phyloP scores from a whole-genome alignment of 1,140 invertebrate genomes.

The Drosophila pachea region DNA sequence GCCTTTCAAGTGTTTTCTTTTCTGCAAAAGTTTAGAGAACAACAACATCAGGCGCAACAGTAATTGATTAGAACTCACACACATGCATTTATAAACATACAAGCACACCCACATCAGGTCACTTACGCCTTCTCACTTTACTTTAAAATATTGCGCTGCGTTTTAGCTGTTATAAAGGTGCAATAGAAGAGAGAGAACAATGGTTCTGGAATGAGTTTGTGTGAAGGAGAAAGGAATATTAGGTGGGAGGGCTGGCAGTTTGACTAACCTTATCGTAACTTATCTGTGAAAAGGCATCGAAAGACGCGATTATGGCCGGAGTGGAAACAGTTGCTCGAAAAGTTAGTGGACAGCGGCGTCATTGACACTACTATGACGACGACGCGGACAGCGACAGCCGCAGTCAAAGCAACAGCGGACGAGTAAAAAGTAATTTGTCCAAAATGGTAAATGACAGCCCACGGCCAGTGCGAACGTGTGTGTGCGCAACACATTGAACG shows the following conservation, averaged over 20 bases:
- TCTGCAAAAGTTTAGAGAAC: constrained; percentile 5
- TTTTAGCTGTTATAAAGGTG: constrained; percentile 15
- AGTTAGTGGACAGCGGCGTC: constrained; percentile 21
- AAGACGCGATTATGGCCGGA: constrained; percentile 27
- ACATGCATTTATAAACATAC: background rate
- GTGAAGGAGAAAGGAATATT: background rate
- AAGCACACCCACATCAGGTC: background rate
- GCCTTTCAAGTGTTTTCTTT: constrained; percentile 35
- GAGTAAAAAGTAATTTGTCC: constrained; percentile 57
- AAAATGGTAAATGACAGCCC: constrained; percentile 54
- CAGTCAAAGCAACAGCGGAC: too few species aligned
- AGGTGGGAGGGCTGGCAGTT: background rate
- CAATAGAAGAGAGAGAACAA: background rate
- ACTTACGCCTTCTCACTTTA: background rate
- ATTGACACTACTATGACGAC: constrained; percentile 31
- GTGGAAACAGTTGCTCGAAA: constrained; percentile 6
- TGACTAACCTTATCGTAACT: constrained; percentile 33
- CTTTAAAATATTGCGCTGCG: constrained; percentile 30
- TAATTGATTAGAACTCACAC: constrained; percentile 29
- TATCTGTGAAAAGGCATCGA: constrained; percentile 28
- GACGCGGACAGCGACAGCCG: background rate
- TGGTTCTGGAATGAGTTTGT: background rate
- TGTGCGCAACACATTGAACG: constrained; percentile 27
- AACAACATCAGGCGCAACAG: constrained; percentile 9
- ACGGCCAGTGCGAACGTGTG: constrained; percentile 22